These are phyloP conservation scores for Eulemur macaco DNA, from an alignment of 2,113 vertebrate genomes.

Conservation along the genomic window DNA sequence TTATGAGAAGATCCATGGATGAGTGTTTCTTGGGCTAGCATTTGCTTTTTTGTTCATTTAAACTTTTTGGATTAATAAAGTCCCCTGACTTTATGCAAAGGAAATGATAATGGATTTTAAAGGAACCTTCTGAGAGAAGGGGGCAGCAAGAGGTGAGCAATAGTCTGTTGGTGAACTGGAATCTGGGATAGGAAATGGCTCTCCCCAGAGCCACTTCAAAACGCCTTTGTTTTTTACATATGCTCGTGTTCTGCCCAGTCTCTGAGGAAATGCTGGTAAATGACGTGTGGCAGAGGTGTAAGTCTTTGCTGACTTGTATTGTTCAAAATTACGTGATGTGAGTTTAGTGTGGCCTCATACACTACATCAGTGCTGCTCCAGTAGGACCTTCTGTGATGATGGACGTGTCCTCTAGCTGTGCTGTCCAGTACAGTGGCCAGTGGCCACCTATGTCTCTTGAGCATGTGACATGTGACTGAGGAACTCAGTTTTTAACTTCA, in stretches of 20 bases:
- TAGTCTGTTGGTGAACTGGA: neutral
- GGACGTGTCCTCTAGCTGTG: neutral
- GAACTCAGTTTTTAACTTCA: neutral
- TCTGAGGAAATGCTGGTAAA: neutral
- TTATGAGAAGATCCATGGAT: neutral
- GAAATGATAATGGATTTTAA: neutral
- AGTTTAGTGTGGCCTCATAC: neutral
- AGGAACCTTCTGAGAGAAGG: neutral
- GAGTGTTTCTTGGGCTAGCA: neutral
- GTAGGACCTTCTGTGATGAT: neutral
- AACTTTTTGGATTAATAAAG: neutral
- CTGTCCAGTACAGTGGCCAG: neutral
- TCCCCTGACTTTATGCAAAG: neutral
- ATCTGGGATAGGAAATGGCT: neutral
- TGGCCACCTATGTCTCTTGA: neutral
- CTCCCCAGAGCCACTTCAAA: neutral
- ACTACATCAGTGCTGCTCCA: neutral
- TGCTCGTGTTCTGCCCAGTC: neutral
- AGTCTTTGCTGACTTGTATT: neutral
- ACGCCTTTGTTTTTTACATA: neutral
- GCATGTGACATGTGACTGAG: neutral
- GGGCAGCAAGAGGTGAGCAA: neutral
- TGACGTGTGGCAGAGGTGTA: neutral
- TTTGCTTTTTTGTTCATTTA: conserved; percentile 8
- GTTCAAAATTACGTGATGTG: neutral